Base-by-base conservation (phyloP, 2,113 vertebrate genomes). In the Tetrax tetrax region DNA sequence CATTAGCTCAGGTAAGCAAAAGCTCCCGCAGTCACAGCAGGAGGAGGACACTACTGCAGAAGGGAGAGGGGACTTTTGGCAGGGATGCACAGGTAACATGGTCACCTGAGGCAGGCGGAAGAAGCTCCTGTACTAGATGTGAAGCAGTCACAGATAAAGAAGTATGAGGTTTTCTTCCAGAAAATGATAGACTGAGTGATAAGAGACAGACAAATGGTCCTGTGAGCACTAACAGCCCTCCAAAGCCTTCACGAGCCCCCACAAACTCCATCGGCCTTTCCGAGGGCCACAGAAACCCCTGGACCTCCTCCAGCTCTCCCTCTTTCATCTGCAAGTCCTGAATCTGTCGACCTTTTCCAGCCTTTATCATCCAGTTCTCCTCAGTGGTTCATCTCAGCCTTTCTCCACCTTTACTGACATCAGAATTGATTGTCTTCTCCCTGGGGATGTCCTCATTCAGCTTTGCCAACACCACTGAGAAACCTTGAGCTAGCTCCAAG, bases 21-120 rank as follows among this genome's bases (percentile, higher is more conserved):
- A 65, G 7, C 13, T 83, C 41, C 25, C 1, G 0, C 56, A 33
- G 18, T 2, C 2, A 1, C 9, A 38, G n/a, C 25, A 75, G 22
- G 28, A 71, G 12, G 31, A 65, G 53, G 22, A 47, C 7, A 9
- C 9, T 56, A 7, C 14, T 53, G 25, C 45, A 87, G 76, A 83
- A 81, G 21, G 13, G 17, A 91, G 38, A 66, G 4, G 9, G 3
- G 10, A 35, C 50, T 76, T 83, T 35, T 11, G 24, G 17, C 54
- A 83, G 41, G 35, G 25, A 54, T 25, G 37, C 20, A n/a, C 4
- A 50, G 17, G n/a, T 70, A 35, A 54, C 9, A 5, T 9, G 19
- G 45, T 41, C 35, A 65, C 17, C 28, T 35, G 33, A 3, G 21
- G 3, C 14, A 84, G 23, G 8, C 84, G 43, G 28, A 35, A 69